Evolutionary conservation across 2,113 vertebrate genomes (phyloP).

Genomic region (Enhydra lutris): DNA sequence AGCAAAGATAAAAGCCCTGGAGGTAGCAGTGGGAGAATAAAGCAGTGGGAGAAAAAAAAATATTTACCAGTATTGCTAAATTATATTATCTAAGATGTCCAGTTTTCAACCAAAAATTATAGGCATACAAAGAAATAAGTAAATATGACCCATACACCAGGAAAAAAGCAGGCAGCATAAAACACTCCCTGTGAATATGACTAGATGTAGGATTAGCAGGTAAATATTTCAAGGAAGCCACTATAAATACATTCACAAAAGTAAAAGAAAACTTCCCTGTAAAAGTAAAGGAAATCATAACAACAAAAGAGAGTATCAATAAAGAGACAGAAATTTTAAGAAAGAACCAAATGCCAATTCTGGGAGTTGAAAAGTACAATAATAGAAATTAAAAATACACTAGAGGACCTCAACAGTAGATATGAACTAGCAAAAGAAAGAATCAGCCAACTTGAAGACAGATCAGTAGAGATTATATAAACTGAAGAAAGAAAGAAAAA

Average conservation of each 20-base stretch:
- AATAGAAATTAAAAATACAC: not conserved
- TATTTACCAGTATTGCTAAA: not conserved
- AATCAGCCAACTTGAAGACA: not conserved
- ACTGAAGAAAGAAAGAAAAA: not conserved
- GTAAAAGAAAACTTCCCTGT: not conserved
- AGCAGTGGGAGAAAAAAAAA: not conserved
- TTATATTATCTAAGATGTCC: not conserved
- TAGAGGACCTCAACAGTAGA: not conserved
- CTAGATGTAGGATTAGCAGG: not conserved
- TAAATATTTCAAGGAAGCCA: not conserved
- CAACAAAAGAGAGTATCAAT: not conserved
- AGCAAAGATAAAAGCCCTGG: not conserved
- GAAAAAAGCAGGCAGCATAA: not conserved
- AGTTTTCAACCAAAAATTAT: not conserved
- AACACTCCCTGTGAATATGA: not conserved
- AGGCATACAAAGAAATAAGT: not conserved
- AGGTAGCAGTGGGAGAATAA: not conserved
- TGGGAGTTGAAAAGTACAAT: not conserved
- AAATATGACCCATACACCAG: not conserved
- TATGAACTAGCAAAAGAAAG: not conserved
- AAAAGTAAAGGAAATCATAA: not conserved
- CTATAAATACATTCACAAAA: not conserved
- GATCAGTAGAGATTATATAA: not conserved
- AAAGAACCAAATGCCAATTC: not conserved
- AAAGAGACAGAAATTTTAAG: not conserved